Evolutionary conservation across 2,113 vertebrate species (phyloP).

Genomic region (Elachura formosa): DNA sequence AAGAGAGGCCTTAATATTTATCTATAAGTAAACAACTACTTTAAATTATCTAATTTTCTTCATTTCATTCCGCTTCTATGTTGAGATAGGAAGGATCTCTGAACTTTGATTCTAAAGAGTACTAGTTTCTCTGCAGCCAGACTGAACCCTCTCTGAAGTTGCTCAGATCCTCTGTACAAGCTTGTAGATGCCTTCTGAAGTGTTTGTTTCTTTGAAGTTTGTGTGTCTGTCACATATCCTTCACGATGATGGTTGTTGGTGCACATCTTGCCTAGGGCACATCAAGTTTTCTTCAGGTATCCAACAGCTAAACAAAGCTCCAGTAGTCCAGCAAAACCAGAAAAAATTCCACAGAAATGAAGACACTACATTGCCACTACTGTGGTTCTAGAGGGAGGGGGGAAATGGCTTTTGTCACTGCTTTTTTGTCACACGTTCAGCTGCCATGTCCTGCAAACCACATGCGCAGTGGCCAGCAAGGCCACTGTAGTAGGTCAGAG

Average conservation of each 20-base stretch:
- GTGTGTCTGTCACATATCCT: background rate
- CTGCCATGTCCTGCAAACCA: background rate
- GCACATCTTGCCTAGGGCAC: background rate
- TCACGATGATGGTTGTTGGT: background rate
- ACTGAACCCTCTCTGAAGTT: background rate
- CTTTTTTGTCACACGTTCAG: background rate
- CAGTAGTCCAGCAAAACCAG: background rate
- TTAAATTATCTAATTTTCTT: background rate
- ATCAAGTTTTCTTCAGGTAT: background rate
- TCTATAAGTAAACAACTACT: background rate
- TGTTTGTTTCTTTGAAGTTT: background rate
- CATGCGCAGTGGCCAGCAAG: background rate
- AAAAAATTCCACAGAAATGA: background rate
- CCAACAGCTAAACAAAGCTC: background rate
- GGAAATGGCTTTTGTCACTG: background rate
- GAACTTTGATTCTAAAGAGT: background rate
- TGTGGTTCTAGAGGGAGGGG: rapidly evolving
- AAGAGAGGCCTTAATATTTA: background rate
- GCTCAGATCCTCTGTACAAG: background rate
- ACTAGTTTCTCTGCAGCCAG: background rate
- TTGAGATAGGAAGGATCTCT: background rate
- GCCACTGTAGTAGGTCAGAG: background rate
- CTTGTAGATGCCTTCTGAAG: background rate
- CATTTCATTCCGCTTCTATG: background rate
- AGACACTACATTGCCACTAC: background rate